These are phyloP conservation scores for Eulithis prunata DNA, from an alignment of 2,888 invertebrate genomes.

Conservation along the genomic window DNA sequence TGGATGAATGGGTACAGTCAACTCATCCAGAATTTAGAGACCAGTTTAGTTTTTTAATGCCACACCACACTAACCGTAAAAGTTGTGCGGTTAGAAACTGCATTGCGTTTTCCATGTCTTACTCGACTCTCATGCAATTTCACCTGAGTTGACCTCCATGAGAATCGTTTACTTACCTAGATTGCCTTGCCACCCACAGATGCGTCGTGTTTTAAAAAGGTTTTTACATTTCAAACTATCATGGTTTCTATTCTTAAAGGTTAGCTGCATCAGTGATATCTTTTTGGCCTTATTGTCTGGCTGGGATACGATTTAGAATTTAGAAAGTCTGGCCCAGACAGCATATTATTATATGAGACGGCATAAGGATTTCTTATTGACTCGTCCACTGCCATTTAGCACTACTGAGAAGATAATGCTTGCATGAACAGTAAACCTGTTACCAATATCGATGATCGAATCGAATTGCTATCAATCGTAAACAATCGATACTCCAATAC, in stretches of 20 bases:
- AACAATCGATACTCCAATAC: constrained; percentile 37
- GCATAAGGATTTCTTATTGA: too few relatives aligned
- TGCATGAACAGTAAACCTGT: constrained; percentile 15
- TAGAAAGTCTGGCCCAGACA: too few relatives aligned
- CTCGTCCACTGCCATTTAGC: background rate
- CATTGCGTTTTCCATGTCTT: constrained; percentile 24
- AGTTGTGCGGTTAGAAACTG: constrained; percentile 31
- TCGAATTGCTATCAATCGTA: constrained; percentile 31
- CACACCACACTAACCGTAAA: constrained; percentile 17
- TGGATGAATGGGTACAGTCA: too few relatives aligned
- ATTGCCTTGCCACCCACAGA: constrained; percentile 8
- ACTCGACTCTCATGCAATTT: constrained; percentile 20
- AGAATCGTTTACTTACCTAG: constrained; percentile 11
- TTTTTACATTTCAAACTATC: too few relatives aligned
- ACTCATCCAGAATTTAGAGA: background rate
- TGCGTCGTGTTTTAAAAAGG: background rate
- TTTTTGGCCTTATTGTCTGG: too few relatives aligned
- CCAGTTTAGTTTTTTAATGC: constrained; percentile 3
- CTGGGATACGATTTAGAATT: too few relatives aligned
- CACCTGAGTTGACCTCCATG: constrained; percentile 24
- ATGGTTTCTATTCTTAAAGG: too few relatives aligned
- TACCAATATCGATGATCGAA: constrained; percentile 28
- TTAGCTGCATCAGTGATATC: too few relatives aligned
- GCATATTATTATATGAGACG: too few relatives aligned
- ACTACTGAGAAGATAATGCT: background rate